phyloP scores from a whole-genome alignment of 2,113 vertebrate species.

The Engraulis encrasicolus region DNA sequence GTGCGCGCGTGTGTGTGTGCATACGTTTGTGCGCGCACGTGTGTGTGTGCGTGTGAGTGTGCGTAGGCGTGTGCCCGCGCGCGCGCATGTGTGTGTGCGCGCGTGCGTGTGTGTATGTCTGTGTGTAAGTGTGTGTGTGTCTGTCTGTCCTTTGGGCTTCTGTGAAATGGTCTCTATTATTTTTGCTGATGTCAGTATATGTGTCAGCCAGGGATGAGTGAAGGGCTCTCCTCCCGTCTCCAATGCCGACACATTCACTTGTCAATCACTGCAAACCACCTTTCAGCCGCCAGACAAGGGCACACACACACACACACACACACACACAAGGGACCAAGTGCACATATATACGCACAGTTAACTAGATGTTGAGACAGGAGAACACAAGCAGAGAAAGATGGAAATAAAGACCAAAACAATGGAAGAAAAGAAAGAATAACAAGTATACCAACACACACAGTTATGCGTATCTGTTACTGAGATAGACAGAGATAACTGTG shows the following conservation, averaged over 20 bases:
- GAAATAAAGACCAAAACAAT: background rate
- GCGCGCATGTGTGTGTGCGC: too few species aligned
- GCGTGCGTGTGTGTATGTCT: background rate
- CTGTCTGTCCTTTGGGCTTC: background rate
- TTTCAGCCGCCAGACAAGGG: background rate
- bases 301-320: background rate
- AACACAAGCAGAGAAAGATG: background rate
- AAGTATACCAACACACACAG: too few species aligned
- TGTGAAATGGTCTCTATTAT: background rate
- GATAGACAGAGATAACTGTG: too few species aligned
- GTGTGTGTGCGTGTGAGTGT: constrained; percentile 34
- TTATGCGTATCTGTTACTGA: too few species aligned
- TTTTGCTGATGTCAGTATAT: constrained; percentile 30
- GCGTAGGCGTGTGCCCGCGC: too few species aligned
- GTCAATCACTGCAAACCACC: constrained; percentile 29
- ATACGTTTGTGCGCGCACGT: background rate
- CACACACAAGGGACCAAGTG: background rate
- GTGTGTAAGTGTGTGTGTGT: background rate
- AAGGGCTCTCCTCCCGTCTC: constrained; percentile 9
- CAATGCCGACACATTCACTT: background rate
- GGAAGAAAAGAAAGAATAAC: background rate
- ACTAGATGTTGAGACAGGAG: background rate
- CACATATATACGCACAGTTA: background rate
- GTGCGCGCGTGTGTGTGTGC: too few species aligned
- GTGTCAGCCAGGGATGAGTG: constrained; percentile 34